Evolutionary conservation across 1,140 invertebrate species (phyloP).

Genomic region (Tetramorium alpestre): DNA sequence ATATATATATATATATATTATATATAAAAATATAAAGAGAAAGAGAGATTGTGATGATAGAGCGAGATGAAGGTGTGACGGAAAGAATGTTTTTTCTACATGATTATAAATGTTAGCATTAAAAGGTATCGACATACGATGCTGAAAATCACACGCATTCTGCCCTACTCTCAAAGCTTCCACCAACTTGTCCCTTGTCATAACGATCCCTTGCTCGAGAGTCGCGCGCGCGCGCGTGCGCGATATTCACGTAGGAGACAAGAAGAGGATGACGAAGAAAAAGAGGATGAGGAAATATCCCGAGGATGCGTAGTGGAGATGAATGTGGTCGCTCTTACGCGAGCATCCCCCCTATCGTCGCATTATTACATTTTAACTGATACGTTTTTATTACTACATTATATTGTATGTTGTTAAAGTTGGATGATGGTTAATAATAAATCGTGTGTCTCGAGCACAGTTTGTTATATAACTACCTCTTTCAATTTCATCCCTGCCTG

Average conservation of each 20-base stretch:
- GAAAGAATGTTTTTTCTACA: slow-evolving; percentile 75
- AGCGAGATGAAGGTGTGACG: slow-evolving; percentile 49
- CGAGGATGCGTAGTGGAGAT: slow-evolving; percentile 68
- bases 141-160: slow-evolving; percentile 63
- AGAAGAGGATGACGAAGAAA: slow-evolving; percentile 51
- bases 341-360: slow-evolving; percentile 76
- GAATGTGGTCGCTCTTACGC: slow-evolving; percentile 62
- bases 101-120: slow-evolving; percentile 73
- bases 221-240: slow-evolving; percentile 36
- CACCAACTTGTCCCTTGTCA: slow-evolving; percentile 6
- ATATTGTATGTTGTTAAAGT: slow-evolving; percentile 86
- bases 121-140: slow-evolving; percentile 70
- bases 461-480: slow-evolving; percentile 81
- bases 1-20: slow-evolving; percentile 60
- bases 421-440: slow-evolving; percentile 86
- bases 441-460: slow-evolving; percentile 84
- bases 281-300: slow-evolving; percentile 37
- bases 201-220: slow-evolving; percentile 56
- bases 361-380: slow-evolving; percentile 82
- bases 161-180: slow-evolving; percentile 62
- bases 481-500: slow-evolving; percentile 55
- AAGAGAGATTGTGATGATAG: slow-evolving; percentile 56
- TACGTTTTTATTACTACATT: slow-evolving; percentile 85
- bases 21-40: slow-evolving; percentile 62
- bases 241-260: slow-evolving; percentile 61